A percentile compares a stretch with the other conserved stretches of the same genome.
phyloP scores from a whole-genome alignment of 2,113 vertebrate genomes.

The Vireo altiloquus region DNA sequence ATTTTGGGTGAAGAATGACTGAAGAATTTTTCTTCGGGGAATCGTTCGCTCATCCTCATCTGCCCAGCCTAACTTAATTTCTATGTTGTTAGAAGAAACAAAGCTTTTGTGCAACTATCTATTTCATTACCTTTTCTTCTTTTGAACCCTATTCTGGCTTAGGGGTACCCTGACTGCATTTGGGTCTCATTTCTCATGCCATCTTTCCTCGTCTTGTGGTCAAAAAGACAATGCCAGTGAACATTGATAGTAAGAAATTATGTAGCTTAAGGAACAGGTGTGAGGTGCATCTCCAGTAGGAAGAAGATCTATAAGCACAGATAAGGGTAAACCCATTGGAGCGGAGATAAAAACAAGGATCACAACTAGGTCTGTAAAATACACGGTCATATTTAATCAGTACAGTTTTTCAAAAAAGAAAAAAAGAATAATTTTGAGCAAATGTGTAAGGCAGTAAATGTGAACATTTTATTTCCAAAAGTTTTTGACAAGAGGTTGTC shows the following conservation, averaged over 20 bases:
- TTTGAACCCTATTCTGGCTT: background rate
- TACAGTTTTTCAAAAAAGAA: background rate
- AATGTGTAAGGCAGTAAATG: background rate
- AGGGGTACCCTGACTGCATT: background rate
- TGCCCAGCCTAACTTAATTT: background rate
- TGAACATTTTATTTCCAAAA: background rate
- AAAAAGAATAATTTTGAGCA: background rate
- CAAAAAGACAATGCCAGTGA: background rate
- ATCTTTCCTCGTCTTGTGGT: background rate
- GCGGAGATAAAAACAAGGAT: background rate
- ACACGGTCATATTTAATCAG: background rate
- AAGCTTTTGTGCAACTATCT: background rate
- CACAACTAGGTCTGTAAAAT: background rate
- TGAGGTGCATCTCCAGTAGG: background rate
- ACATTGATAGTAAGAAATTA: background rate
- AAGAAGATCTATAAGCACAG: background rate
- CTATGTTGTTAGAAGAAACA: background rate
- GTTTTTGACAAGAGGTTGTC: background rate
- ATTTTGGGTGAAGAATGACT: background rate
- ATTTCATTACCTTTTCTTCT: background rate
- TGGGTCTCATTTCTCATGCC: background rate
- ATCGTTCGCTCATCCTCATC: background rate
- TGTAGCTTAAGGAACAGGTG: background rate
- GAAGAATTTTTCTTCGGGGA: background rate
- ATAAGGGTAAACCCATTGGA: background rate